Conservation (phyloP, 2,113 vertebrate species). For the Thamnaconus septentrionalis region DNA sequence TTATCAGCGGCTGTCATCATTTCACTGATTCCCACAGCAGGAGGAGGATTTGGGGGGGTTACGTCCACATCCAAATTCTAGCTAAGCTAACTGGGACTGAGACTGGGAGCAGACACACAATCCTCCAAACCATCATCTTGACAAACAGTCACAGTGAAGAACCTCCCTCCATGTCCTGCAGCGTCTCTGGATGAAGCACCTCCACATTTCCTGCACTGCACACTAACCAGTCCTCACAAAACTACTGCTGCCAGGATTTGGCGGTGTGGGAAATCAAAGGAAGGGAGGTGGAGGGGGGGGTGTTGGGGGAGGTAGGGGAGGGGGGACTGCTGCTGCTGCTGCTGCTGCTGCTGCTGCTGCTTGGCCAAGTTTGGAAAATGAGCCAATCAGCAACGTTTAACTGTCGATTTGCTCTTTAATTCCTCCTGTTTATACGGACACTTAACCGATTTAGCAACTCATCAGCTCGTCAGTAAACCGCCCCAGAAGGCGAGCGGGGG, state of each 20-base stretch:
- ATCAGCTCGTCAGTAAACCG: not conserved
- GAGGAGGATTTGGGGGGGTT: not conserved
- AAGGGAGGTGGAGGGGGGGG: no score
- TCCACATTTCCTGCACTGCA: not conserved
- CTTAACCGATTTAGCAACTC: not conserved
- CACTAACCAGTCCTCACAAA: not conserved
- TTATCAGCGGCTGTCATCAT: not conserved
- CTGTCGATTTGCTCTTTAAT: no score
- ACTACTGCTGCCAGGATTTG: not conserved
- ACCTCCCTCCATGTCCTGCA: not conserved
- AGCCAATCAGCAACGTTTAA: not conserved
- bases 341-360: no score
- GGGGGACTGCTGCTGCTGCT: no score
- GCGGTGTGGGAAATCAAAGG: no score
- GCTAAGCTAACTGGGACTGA: no score
- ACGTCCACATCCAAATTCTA: no score
- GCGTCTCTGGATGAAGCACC: not conserved
- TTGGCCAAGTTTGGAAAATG: not conserved
- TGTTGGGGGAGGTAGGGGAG: no score
- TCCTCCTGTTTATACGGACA: not conserved
- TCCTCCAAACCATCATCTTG: no score
- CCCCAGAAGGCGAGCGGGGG: not conserved
- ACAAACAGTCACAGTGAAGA: not conserved
- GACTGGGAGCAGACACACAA: no score
- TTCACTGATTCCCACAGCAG: constrained; percentile 1